Evolutionary conservation across 2,113 vertebrate species (phyloP).

Genomic region (Ophthalmolycus amberensis): DNA sequence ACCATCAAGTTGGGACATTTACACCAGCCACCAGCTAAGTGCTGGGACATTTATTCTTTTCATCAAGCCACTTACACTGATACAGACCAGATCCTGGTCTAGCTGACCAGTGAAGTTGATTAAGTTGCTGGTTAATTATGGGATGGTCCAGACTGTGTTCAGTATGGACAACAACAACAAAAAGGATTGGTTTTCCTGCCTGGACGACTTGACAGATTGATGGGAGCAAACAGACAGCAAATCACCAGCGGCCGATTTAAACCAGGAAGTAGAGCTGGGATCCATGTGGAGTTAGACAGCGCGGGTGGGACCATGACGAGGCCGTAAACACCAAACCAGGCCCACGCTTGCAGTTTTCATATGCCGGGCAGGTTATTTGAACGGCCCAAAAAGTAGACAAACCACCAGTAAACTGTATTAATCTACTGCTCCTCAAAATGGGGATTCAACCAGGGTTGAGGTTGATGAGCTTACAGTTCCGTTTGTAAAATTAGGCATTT

Average conservation of each 20-base stretch:
- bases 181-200: constrained; percentile 28
- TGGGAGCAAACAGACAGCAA: constrained; percentile 2
- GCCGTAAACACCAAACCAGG: constrained; percentile 9
- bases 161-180: background rate
- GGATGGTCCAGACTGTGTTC: constrained; percentile 10
- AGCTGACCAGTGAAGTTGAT: background rate
- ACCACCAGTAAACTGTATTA: background rate
- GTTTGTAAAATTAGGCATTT: background rate
- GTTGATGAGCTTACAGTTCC: background rate
- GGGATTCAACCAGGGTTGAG: background rate
- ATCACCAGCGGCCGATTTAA: constrained; percentile 24
- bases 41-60: constrained; percentile 45
- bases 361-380: background rate
- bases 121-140: constrained; percentile 5
- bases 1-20: constrained; percentile 39
- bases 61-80: constrained; percentile 57
- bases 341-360: background rate
- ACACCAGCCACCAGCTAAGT: constrained; percentile 51
- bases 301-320: background rate
- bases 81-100: constrained; percentile 23
- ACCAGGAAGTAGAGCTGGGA: constrained; percentile 2
- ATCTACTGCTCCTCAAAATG: background rate
- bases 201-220: constrained; percentile 20
- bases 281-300: background rate
- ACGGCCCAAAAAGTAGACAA: constrained; percentile 21